Evolutionary conservation across 1,140 invertebrate genomes (phyloP), one percentile per base, ranked within the genome.

Genomic region (Temnothorax curvispinosus): DNA sequence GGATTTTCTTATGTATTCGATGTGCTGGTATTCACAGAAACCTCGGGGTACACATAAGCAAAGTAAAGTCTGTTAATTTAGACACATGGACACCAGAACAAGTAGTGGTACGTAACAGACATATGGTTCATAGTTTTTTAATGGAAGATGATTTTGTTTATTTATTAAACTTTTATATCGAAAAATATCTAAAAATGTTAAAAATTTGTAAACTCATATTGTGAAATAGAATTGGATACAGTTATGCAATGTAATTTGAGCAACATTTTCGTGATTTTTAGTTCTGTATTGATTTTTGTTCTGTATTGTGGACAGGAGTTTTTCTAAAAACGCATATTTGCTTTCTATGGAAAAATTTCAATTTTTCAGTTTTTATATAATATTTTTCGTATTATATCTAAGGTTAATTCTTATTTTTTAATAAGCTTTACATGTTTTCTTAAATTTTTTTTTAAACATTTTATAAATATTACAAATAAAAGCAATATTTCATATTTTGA

Each of bases 61-160:
- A 98, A 95, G 99, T 99, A 3, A 99, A 99, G 95, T 99, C 99
- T 65, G 99, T 99, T 67, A 99, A 99, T 95, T 96, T 99, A 75
- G 99, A 99, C 94, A 96, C 98, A 65, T 99, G 99, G 99, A 99
- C 98, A n/a, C 98, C 99, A 0, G 99, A 99, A 94, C 99, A 99
- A 97, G 98, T 99, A 87, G 98, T 98, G 91, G 96, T 97, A 96
- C 60, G 74, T 58, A 69, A 9, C 3, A 32, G 21, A 71, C 27
- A 18, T 54, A 52, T 1, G 3, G 1, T 64, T 64, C 11, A 76
- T 27, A 62, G 21, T 13, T 41, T 21, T 75, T 50, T 62, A 35
- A 58, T 3, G 41, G 47, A 84, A 74, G 2, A 60, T 60, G 15
- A 52, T 80, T 67, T 80, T 72, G 3, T 11, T 54, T 54, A 21